Evolutionary conservation across 2,888 invertebrate species (phyloP), one percentile per base, ranked within the genome.

Genomic region (Vanessa cardui): DNA sequence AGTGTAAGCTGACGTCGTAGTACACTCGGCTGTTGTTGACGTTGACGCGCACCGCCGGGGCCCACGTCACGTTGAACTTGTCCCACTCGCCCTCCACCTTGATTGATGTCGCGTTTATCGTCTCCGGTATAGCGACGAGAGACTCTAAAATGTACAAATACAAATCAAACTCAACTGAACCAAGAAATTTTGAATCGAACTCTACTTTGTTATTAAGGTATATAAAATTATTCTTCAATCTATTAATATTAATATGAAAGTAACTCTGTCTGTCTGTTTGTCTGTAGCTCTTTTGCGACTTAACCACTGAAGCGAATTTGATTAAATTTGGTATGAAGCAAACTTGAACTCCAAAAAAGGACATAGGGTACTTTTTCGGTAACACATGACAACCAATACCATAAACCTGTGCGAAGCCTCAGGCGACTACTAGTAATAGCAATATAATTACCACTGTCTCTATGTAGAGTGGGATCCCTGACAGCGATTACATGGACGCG

Each of bases 41-140:
- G 77, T 97, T 98, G 5, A 97, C 96, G 63, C 95, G 95, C 0
- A 87, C 89, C 0, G 96, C 94, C 0, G 96, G 95, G 20, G 94
- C 91, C 98, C 98, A 99, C 2, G 95, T 95, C 52, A 99, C 94
- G 76, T 96, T 96, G 81, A 98, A 98, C 49, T 94, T 94, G 71
- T 96, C 94, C 95, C 96, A 97, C 18, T 94, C 94, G 0, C 98
- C 98, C 4, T 91, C 88, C 6, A 98, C 95, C 58, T 85, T 86
- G 64, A 99, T 94, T 0, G 96, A 95, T 1, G 94, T 90, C 2
- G 93, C 84, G 61, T 95, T 90, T 2, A 98, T 95, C 0, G 95
- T 89, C 73, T 95, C 94, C 0, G 98, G 98, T 64, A 96, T 94
- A 0, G 98, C 96, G 64, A 94, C 93, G 1, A 95, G 86, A 0